phyloP scores from a whole-genome alignment of 2,888 invertebrate genomes.

The Dione juno region DNA sequence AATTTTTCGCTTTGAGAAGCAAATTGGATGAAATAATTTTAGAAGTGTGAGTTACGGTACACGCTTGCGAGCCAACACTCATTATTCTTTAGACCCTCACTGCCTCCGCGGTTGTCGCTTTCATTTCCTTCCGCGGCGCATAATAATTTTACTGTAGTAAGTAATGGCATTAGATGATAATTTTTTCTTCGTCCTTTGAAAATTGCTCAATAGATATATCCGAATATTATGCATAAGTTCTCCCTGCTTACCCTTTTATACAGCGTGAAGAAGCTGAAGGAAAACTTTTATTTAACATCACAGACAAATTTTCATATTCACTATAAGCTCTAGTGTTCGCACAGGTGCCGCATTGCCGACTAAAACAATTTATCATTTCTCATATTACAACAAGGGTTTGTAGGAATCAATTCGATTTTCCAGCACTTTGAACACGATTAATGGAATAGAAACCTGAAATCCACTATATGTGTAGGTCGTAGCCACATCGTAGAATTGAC shows the following conservation, averaged over 20 bases:
- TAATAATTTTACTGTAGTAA: conserved; percentile 12
- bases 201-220: neutral
- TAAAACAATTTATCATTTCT: conserved; percentile 22
- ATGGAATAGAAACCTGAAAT: conserved; percentile 11
- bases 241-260: too few species aligned
- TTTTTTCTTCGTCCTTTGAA: conserved; percentile 4
- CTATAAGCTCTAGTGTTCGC: neutral
- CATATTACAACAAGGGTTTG: conserved; percentile 13
- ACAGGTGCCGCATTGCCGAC: conserved; percentile 16
- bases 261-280: too few species aligned
- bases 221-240: too few species aligned
- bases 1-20: neutral
- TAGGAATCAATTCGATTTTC: conserved; percentile 25
- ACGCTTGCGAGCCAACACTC: conserved; percentile 17
- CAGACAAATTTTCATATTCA: neutral
- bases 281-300: neutral
- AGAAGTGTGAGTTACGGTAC: conserved; percentile 18
- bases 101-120: conserved; percentile 23
- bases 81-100: conserved; percentile 25
- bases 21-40: conserved; percentile 22
- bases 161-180: conserved; percentile 11
- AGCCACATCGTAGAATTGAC: too few species aligned
- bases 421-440: conserved; percentile 13
- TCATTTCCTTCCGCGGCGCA: conserved; percentile 26
- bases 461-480: neutral